A percentile compares a stretch with the other conserved stretches of the same genome.
Evolutionary conservation across 2,113 vertebrate species (phyloP).

Genomic region (Osmerus eperlanus): DNA sequence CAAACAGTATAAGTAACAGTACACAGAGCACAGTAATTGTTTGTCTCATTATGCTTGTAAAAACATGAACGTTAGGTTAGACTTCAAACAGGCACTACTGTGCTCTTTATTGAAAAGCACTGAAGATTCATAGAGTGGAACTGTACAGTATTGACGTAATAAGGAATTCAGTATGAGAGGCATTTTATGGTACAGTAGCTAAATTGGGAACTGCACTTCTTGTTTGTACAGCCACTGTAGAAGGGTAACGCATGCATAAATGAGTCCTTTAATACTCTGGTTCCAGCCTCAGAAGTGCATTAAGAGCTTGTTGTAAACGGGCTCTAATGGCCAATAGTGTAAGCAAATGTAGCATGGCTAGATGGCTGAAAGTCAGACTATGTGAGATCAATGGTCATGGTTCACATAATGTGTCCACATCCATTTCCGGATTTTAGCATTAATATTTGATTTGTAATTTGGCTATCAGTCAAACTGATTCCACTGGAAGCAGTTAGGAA

Average conservation of each 20-base stretch:
- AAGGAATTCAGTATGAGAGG: slow-evolving; percentile 13
- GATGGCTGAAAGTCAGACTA: slow-evolving; percentile 35
- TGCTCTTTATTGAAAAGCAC: no score
- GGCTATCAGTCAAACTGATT: slow-evolving; percentile 29
- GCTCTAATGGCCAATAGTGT: slow-evolving; percentile 43
- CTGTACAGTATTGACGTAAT: neutral
- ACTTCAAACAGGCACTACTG: no score
- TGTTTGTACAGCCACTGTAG: neutral
- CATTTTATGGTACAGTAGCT: slow-evolving; percentile 28
- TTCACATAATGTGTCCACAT: slow-evolving; percentile 33
- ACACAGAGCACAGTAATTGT: no score
- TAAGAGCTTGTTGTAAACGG: slow-evolving; percentile 34
- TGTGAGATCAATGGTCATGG: slow-evolving; percentile 44
- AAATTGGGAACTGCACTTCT: neutral
- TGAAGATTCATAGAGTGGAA: neutral
- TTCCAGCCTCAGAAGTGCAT: slow-evolving; percentile 46
- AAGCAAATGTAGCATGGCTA: slow-evolving; percentile 37
- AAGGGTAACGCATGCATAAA: slow-evolving; percentile 42
- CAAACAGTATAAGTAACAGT: no score
- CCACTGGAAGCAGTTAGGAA: slow-evolving; percentile 18
- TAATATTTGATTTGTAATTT: slow-evolving; percentile 51
- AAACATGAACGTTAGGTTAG: no score
- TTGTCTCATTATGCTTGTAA: no score
- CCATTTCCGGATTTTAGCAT: slow-evolving; percentile 44
- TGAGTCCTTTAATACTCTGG: slow-evolving; percentile 45